Conservation (phyloP, 53 echinoderm and acorn worm species). For the Apostichopus leukothele region DNA sequence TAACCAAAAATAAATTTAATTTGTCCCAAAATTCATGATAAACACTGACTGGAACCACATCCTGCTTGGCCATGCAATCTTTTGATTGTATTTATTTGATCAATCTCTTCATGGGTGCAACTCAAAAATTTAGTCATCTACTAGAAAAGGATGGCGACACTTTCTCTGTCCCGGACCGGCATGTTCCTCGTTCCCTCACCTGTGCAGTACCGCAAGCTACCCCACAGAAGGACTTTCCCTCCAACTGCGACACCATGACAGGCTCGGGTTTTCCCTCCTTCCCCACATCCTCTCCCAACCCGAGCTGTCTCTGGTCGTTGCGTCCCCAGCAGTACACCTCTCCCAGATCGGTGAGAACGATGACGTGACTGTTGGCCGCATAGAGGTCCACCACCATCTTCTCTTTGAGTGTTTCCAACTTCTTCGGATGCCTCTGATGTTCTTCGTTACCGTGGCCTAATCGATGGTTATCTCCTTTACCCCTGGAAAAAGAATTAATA, state of each 20-base stretch:
- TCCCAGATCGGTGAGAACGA: constrained; percentile 73
- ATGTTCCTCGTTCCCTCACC: constrained; percentile 43
- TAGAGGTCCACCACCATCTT: constrained; percentile 80
- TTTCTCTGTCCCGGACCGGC: no score
- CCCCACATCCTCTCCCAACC: constrained; percentile 47
- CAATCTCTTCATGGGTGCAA: no score
- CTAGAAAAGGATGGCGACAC: no score
- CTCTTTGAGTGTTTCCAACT: constrained; percentile 72
- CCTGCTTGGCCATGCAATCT: no score
- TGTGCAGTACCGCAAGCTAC: constrained; percentile 80
- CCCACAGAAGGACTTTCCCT: constrained; percentile 84
- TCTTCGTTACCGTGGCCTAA: constrained; percentile 90
- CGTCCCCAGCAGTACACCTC: constrained; percentile 89
- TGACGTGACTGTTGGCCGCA: constrained; percentile 61
- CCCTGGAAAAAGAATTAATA: constrained; percentile 54
- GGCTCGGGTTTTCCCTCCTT: constrained; percentile 76
- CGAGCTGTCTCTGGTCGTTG: constrained; percentile 83
- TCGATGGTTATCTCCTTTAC: constrained; percentile 87
- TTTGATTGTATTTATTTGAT: no score
- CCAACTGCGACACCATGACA: constrained; percentile 64
- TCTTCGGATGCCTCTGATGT: constrained; percentile 78
- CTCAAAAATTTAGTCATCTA: no score
- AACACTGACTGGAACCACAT: no score
- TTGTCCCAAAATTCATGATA: no score
- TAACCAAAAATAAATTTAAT: no score